Evolutionary conservation across 2,113 vertebrate genomes (phyloP).

Genomic region (Corythornis vintsioides): DNA sequence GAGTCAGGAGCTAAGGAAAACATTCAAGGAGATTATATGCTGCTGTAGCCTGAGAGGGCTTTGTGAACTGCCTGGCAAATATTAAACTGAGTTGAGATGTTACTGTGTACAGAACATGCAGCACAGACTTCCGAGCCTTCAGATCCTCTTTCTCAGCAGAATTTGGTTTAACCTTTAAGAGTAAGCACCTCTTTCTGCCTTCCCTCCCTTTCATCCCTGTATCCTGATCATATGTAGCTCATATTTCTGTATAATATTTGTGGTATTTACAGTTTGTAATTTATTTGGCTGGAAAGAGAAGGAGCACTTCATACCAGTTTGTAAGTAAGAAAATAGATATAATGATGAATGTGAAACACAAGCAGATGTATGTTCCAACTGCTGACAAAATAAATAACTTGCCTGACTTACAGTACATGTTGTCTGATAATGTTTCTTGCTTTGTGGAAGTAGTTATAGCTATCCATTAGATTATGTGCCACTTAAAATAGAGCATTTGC

Average conservation of each 20-base stretch:
- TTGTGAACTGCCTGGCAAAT: constrained; percentile 77
- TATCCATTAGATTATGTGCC: neutral
- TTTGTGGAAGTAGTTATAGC: neutral
- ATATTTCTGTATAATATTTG: neutral
- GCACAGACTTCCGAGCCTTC: neutral
- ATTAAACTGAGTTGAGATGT: constrained; percentile 17
- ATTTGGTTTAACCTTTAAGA: neutral
- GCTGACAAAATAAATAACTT: constrained; percentile 37
- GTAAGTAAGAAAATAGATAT: constrained; percentile 23
- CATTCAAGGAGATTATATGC: constrained; percentile 94
- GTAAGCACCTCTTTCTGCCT: neutral
- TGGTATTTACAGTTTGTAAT: neutral
- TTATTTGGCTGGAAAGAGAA: constrained; percentile 28
- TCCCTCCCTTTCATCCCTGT: neutral
- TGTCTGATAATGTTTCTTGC: neutral
- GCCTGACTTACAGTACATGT: neutral
- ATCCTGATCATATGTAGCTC: neutral
- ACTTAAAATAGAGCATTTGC: neutral
- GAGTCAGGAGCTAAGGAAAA: constrained; percentile 94
- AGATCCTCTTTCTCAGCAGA: neutral
- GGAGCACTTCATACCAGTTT: neutral
- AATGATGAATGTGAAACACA: neutral
- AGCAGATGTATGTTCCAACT: neutral
- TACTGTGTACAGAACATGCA: neutral
- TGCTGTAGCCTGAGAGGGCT: constrained; percentile 74